Conservation (phyloP, 1,140 invertebrate species). For the Metaphire vulgaris region DNA sequence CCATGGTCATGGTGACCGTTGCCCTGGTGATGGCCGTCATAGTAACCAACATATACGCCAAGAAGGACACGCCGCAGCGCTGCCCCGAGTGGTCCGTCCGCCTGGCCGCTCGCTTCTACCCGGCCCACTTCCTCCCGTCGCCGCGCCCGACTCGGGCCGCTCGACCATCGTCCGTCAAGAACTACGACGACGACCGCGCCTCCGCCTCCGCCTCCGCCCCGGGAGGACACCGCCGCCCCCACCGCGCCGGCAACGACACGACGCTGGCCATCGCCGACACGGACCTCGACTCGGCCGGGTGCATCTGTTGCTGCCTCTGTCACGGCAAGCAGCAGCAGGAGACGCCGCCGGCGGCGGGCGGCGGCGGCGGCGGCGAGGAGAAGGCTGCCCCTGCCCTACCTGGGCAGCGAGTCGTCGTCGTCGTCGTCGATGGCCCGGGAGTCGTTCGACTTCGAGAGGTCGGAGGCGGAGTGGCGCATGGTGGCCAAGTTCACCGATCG, state of each 20-base stretch:
- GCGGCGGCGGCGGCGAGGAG: not conserved
- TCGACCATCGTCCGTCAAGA: constrained; percentile 1
- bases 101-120: constrained; percentile 22
- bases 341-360: not conserved
- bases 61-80: constrained; percentile 14
- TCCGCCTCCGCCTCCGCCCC: not conserved
- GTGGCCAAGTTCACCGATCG: constrained; percentile 30
- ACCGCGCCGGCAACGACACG: not conserved
- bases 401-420: too few relatives aligned
- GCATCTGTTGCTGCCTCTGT: constrained; percentile 3
- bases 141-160: constrained; percentile 4
- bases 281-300: constrained; percentile 14
- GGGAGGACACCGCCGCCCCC: not conserved
- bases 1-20: constrained; percentile 33
- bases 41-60: constrained; percentile 32
- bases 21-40: constrained; percentile 34
- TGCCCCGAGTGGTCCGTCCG: constrained; percentile 20
- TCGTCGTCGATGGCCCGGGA: not conserved
- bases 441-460: constrained; percentile 6
- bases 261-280: constrained; percentile 16
- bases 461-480: constrained; percentile 29
- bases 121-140: constrained; percentile 4
- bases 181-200: not conserved
- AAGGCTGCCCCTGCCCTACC: too few relatives aligned
- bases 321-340: constrained; percentile 3